Evolutionary conservation across 2,888 invertebrate species (phyloP), one percentile per base, ranked within the genome.

Genomic region (Callinectes sapidus): DNA sequence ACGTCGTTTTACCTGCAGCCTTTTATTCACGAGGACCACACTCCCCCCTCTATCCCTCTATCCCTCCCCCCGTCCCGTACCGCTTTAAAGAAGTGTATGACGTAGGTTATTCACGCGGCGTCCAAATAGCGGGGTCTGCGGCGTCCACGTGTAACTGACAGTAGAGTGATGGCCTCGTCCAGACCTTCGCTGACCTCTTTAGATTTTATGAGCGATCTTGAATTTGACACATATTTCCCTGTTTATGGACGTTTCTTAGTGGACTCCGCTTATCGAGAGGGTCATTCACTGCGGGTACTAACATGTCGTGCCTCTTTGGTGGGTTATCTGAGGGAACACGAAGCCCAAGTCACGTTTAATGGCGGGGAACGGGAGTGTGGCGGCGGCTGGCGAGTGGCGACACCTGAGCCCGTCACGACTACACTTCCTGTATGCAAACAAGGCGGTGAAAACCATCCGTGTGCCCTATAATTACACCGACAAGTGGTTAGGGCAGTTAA

Each of bases 401-500:
- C 87, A 87, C 54, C 54, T 48, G 48, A 54, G 48, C 54, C 10
- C 42, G 23, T 48, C 48, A 42, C 42, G 87, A 48, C 87, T 18
- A 54, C 5, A 86, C 35, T 91, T 91, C 86, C 66, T 86, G 55
- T 91, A 91, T 86, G 90, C 86, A 87, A 91, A 91, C 61, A 87
- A 91, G 61, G 85, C 86, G 54, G 86, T 87, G 90, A 91, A 66
- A 86, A 42, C 90, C 87, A 85, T 91, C 86, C 35, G 48, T n/a
- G 55, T 55, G n/a, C 86, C 90, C 86, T 91, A 32, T 91, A 91
- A 91, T 91, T 91, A 91, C 86, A 55, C 85, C 61, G 86, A 61
- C 61, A 91, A 91, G 87, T 91, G 90, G 90, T 86, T 91, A 61
- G 61, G 90, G 90, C 35, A 61, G 86, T 86, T 86, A 91, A 91